Evolutionary conservation across 1,140 invertebrate genomes (phyloP), one percentile per base, ranked within the genome.

Genomic region (Drosophila mauritiana): DNA sequence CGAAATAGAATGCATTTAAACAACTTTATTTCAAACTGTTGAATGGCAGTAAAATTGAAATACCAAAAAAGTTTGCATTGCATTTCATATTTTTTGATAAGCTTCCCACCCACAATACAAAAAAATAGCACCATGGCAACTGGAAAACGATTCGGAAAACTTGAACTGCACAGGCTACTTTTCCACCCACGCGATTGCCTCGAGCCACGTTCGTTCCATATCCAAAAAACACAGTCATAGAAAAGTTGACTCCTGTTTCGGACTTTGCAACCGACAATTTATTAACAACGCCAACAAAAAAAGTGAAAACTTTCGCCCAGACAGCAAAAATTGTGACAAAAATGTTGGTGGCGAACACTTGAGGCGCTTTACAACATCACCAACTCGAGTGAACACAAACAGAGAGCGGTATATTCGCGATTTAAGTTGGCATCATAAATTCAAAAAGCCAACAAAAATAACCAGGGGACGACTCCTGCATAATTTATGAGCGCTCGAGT

Each of bases 391-490:
- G 36, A 62, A 31, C 25, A 31, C 64, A 69, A 56, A 70, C 27
- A n/a, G 25, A 56, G 36, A 36, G 7, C 36, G 20, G 55, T 69
- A 65, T 48, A 78, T 72, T 72, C 63, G 65, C 52, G 51, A 82
- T 70, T 55, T 61, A 78, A 72, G 55, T 72, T 86, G 58, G 52
- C 74, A 78, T 58, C 58, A 75, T 72, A 74, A 89, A 83, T 86
- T 69, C 53, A 40, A 67, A 40, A 49, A 69, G 77, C 49, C 45
- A 55, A 27, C 34, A 8, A 57, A 70, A 57, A 42, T 40, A 70
- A 57, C 37, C 53, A 49, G 36, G 20, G 53, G 43, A 56, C 75
- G 72, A 61, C 67, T 49, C 31, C 63, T 75, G 74, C 82, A 88
- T 88, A 83, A 79, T 89, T 89, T 80, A 80, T 78, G 65, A 77